Percentiles rank a stretch among this genome's conserved stretches.
Evolutionary conservation across 2,888 invertebrate species (phyloP).

Genomic region (Ashinkailepas kermadecensis): DNA sequence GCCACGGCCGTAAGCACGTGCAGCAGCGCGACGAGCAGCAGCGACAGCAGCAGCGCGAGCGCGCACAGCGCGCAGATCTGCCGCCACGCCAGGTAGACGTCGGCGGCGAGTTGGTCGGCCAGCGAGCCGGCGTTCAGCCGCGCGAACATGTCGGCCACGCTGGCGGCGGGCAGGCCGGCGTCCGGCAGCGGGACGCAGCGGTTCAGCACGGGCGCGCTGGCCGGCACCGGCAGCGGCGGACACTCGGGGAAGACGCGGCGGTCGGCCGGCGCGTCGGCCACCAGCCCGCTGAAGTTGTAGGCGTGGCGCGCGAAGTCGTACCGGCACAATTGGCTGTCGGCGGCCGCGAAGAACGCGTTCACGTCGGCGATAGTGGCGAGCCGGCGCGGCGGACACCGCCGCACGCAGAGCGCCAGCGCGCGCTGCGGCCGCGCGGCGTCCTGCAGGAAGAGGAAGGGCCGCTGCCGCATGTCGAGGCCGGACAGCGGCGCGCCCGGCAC

Average conservation of each 20-base stretch:
- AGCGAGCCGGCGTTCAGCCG: constrained; percentile 80
- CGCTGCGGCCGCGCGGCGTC: constrained; percentile 65
- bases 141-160: constrained; percentile 60
- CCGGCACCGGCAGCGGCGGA: constrained; percentile 34
- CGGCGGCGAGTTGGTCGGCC: constrained; percentile 77
- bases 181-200: constrained; percentile 75
- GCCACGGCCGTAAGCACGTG: constrained; percentile 74
- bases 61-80: constrained; percentile 67
- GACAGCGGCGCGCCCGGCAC: constrained; percentile 58
- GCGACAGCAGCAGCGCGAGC: constrained; percentile 56
- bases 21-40: constrained; percentile 72
- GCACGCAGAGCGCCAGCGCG: constrained; percentile 81
- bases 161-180: constrained; percentile 53
- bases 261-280: background rate
- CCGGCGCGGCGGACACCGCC: constrained; percentile 67
- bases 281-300: constrained; percentile 5
- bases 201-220: constrained; percentile 67
- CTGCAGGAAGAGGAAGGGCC: constrained; percentile 71
- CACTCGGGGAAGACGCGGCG: constrained; percentile 10
- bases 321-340: constrained; percentile 68
- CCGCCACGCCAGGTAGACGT: constrained; percentile 80
- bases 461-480: constrained; percentile 69
- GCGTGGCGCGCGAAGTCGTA: constrained; percentile 37
- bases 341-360: constrained; percentile 60
- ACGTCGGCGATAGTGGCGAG: constrained; percentile 59